These are phyloP conservation scores for Archips crataeganus DNA, from an alignment of 2,888 invertebrate genomes.

Conservation along the genomic window DNA sequence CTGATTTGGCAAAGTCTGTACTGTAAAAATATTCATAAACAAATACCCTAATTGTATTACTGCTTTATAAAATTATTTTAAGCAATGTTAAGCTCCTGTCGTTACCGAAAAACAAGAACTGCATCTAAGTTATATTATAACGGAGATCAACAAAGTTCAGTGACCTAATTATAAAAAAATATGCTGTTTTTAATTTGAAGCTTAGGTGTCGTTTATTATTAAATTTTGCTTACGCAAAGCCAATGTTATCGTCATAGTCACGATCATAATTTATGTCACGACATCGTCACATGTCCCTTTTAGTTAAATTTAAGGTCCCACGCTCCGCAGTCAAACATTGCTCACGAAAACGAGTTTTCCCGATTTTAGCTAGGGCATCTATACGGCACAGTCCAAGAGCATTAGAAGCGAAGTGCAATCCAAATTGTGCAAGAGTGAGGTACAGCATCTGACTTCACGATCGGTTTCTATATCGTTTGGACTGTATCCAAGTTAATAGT, in stretches of 20 bases:
- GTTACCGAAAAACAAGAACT: conserved; percentile 5
- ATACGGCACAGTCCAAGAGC: not conserved
- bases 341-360: too few relatives aligned
- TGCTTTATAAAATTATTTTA: not conserved
- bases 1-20: not conserved
- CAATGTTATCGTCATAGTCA: conserved; percentile 4
- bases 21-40: not conserved
- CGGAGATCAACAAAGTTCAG: conserved; percentile 20
- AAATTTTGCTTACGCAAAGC: not conserved
- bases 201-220: not conserved
- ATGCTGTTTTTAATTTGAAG: not conserved
- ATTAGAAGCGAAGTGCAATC: not conserved
- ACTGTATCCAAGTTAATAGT: not conserved
- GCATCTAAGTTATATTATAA: conserved; percentile 3
- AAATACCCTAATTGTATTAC: not conserved
- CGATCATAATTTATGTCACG: conserved; percentile 7
- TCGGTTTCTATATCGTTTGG: not conserved
- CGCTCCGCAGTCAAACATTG: not conserved
- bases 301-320: not conserved
- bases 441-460: not conserved
- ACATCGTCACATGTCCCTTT: not conserved
- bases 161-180: not conserved
- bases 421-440: not conserved
- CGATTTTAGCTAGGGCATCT: not conserved
- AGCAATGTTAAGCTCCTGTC: not conserved